Evolutionary conservation across 2,888 invertebrate species (phyloP), one percentile per base, ranked within the genome.

Genomic region (Papilio demoleus): DNA sequence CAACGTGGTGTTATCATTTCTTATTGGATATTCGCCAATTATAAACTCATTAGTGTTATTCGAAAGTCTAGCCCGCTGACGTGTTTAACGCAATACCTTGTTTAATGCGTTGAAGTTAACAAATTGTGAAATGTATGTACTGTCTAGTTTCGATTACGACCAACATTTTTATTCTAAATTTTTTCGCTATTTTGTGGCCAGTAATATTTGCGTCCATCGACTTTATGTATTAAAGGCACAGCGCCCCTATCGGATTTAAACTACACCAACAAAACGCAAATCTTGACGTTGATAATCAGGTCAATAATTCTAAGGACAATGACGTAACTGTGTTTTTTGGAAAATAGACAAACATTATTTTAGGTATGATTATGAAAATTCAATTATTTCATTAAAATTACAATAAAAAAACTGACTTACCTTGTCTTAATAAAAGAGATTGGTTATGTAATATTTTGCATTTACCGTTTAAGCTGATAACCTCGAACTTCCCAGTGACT

Each of bases 11-110:
- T 59, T 24, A 65, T 34, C 65, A 59, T 42, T 31, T 78, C 77
- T 76, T 74, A 80, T 83, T 88, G 87, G 84, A 83, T 77, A 72
- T 31, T 40, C 77, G 85, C 88, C 88, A 84, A 80, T 79, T 77
- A 74, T 74, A 75, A 79, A 77, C 75, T 77, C 78, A 86, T 85
- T 80, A 79, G 76, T 74, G 65, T 70, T 73, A 70, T 74, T 63
- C 27, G 64, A 40, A 58, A 65, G 56, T 65, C 65, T 38, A 19
- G 27, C 0, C 31, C 22, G 40, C 5, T 42, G n/a, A 56, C 56
- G 5, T 27, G 17, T n/a, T 34, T 17, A 19, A 9, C 31, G 27
- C 31, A 31, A 17, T 56, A 31, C 8, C n/a, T 31, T 31, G 1
- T 56, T 17, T 0, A 34, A 14, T 56, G n/a, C 34, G 31, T 4